Conservation (phyloP, 2,113 vertebrate species). For the Polyodon spathula region DNA sequence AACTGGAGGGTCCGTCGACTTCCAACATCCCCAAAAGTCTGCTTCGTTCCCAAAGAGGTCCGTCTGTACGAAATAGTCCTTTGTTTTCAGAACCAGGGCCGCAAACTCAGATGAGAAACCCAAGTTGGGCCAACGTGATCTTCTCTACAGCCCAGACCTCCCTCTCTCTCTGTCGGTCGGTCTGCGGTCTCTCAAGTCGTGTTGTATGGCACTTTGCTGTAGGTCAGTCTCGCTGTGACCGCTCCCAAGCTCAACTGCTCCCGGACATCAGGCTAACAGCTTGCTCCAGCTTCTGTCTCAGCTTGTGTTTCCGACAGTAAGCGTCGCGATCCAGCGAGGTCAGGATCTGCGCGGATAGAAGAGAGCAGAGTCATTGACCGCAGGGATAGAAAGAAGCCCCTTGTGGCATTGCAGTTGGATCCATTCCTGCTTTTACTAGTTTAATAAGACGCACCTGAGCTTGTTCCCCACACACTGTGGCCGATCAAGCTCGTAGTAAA, state of each 20-base stretch:
- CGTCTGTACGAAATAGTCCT: conserved; percentile 6
- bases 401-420: no score
- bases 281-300: conserved; percentile 81
- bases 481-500: no score
- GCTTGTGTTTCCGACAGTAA: conserved; percentile 77
- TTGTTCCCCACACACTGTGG: no score
- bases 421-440: no score
- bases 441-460: no score
- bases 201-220: not conserved
- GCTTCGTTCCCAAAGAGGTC: no score
- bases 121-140: not conserved
- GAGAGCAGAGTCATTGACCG: not conserved
- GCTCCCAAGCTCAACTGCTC: conserved; percentile 60
- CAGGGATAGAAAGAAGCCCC: no score
- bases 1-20: no score
- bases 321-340: conserved; percentile 71
- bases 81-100: conserved; percentile 24
- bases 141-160: conserved; percentile 28
- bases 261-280: conserved; percentile 75
- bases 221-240: conserved; percentile 19
- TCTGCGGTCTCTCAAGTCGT: conserved; percentile 17
- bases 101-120: no score
- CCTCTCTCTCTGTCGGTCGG: conserved; percentile 21
- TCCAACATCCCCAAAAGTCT: no score
- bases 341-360: conserved; percentile 53